Evolutionary conservation across 2,888 invertebrate species (phyloP).

Genomic region (Tinea semifulvella): DNA sequence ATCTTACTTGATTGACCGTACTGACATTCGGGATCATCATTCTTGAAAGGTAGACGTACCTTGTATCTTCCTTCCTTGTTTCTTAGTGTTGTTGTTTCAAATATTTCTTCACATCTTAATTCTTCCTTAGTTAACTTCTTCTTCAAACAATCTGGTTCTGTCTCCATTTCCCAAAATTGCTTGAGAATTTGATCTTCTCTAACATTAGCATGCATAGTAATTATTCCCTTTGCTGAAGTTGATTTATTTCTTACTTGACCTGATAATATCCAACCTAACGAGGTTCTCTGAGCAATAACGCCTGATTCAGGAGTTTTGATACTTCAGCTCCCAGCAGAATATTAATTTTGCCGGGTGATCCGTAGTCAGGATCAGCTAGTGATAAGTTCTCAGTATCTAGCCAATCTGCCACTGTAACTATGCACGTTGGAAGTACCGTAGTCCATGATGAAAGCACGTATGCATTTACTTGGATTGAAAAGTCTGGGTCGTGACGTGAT

Average conservation of each 20-base stretch:
- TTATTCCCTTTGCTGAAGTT: background rate
- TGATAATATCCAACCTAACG: slow-evolving; percentile 23
- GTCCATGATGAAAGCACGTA: slow-evolving; percentile 20
- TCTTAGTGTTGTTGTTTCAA: slow-evolving; percentile 20
- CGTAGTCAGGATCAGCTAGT: slow-evolving; percentile 20
- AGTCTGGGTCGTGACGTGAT: slow-evolving; percentile 17
- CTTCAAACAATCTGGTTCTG: slow-evolving; percentile 17
- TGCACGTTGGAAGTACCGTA: slow-evolving; percentile 17
- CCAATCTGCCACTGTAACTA: slow-evolving; percentile 17
- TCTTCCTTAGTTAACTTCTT: slow-evolving; percentile 18
- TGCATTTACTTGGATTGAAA: slow-evolving; percentile 18
- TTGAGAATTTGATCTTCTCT: slow-evolving; percentile 21
- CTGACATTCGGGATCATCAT: slow-evolving; percentile 17
- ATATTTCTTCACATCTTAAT: slow-evolving; percentile 18
- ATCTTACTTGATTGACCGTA: slow-evolving; percentile 19
- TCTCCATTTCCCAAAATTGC: slow-evolving; percentile 21
- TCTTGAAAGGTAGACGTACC: slow-evolving; percentile 19
- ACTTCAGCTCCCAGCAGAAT: slow-evolving; percentile 20
- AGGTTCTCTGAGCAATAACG: slow-evolving; percentile 19
- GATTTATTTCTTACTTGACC: slow-evolving; percentile 13
- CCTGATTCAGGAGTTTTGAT: background rate
- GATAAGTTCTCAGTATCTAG: slow-evolving; percentile 16
- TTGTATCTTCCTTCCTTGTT: slow-evolving; percentile 17
- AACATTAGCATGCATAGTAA: slow-evolving; percentile 18
- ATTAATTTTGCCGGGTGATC: slow-evolving; percentile 20